Evolutionary conservation across 2,113 vertebrate genomes (phyloP).

Genomic region (Pan paniscus): DNA sequence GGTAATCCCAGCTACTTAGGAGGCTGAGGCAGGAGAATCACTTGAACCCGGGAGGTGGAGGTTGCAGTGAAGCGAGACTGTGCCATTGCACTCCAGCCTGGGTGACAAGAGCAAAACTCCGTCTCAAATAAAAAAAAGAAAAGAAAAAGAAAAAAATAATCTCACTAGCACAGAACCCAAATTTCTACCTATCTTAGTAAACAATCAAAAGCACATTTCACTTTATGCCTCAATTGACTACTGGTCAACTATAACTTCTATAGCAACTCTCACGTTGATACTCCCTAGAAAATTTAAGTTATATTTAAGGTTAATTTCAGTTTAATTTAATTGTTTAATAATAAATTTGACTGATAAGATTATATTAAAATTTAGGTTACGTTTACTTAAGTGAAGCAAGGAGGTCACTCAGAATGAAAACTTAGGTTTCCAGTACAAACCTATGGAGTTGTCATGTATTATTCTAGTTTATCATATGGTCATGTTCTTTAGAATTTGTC

Average conservation of each 20-base stretch:
- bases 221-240: constrained; percentile 3
- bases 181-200: not conserved
- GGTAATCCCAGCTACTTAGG: no score
- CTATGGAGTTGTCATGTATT: not conserved
- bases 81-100: no score
- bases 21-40: no score
- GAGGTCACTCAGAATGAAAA: not conserved
- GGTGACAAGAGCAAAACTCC: no score
- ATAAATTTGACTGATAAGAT: not conserved
- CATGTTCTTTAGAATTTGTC: constrained; percentile 28
- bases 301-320: not conserved
- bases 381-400: not conserved
- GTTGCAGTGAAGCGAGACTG: no score
- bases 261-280: not conserved
- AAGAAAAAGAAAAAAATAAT: not conserved
- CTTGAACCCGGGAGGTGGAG: no score
- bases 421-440: not conserved
- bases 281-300: constrained; percentile 21
- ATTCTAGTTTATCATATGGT: not conserved
- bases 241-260: not conserved
- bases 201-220: not conserved
- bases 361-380: not conserved
- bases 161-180: constrained; percentile 14
- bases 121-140: no score
- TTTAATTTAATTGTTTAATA: not conserved